Evolutionary conservation across 2,888 invertebrate species (phyloP).

Genomic region (Palloptera scutellata): DNA sequence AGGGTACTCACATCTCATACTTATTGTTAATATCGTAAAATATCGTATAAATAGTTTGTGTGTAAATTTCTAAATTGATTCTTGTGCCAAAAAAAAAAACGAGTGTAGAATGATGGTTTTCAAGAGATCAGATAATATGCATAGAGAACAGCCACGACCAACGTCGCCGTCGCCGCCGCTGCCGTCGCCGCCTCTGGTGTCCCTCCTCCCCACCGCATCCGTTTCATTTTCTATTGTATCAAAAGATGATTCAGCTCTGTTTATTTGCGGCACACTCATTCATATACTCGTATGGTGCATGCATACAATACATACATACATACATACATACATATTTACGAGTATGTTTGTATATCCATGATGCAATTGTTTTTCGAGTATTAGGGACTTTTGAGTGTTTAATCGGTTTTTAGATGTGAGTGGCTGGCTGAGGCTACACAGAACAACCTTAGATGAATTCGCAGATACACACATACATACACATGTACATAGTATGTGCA

Average conservation of each 20-base stretch:
- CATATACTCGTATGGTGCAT: conserved; percentile 11
- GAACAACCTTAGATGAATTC: no score
- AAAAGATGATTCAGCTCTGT: conserved; percentile 38
- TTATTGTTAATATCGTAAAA: no score
- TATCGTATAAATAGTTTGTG: background rate
- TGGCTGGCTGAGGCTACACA: background rate
- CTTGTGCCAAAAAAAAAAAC: conserved; percentile 7
- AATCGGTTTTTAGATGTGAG: conserved; percentile 32
- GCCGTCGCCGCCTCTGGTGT: conserved; percentile 1
- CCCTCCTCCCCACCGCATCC: background rate
- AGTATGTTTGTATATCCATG: background rate
- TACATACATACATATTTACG: background rate
- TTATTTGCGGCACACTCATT: conserved; percentile 18
- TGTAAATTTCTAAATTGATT: conserved; percentile 23
- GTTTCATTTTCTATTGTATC: conserved; percentile 22
- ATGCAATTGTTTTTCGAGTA: conserved; percentile 14
- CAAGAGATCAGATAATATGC: conserved; percentile 41
- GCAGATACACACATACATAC: no score
- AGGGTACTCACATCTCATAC: no score
- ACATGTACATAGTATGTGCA: background rate
- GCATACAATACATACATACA: conserved; percentile 9
- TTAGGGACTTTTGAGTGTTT: conserved; percentile 30
- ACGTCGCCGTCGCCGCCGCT: no score
- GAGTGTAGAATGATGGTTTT: conserved; percentile 37
- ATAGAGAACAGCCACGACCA: background rate